Evolutionary conservation across 2,113 vertebrate genomes (phyloP), one percentile per base, ranked within the genome.

Genomic region (Sander lucioperca): DNA sequence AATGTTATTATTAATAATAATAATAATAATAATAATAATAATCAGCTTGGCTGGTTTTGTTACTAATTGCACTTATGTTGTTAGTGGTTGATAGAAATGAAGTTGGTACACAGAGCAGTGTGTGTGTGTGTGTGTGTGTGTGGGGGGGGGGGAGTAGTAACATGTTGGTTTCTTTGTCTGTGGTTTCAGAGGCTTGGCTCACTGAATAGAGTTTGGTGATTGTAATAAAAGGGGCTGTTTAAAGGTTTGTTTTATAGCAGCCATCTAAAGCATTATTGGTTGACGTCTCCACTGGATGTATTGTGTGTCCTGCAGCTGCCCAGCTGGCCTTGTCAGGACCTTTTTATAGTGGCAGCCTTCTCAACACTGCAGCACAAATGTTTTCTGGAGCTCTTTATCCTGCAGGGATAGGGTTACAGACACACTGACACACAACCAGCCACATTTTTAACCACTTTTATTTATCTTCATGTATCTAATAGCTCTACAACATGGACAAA

Each of bases 321-420:
- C 63, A 94, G 94, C 93, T 36, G 9, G 79, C 94, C 95, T 95
- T 95, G 95, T 68, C 39, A 86, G 93, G 91, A 92, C 94, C 96
- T 97, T 97, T 96, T 97, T 96, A 96, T 97, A 96, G 97, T 80
- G 89, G 72, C 82, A 51, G 95, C 93, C 94, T 94, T 96, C 93
- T 95, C 90, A 93, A 92, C 82, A 94, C 93, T 94, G 81, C 57
- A 54, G 88, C 89, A 84, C 92, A 93, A 91, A 87, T 90, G 89
- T 83, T 85, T 88, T 86, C 83, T 83, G 59, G 83, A 86, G 79
- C 70, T 27, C 86, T 91, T 93, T 87, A 93, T 94, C 90, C 91
- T 66, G 56, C 27, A 65, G 82, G 92, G 91, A 76, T 94, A 90
- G 88, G 53, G 86, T 95, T 94, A 92, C 94, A 92, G 62, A 45